Evolutionary conservation across 2,113 vertebrate species (phyloP).

Genomic region (Cottus gobio): DNA sequence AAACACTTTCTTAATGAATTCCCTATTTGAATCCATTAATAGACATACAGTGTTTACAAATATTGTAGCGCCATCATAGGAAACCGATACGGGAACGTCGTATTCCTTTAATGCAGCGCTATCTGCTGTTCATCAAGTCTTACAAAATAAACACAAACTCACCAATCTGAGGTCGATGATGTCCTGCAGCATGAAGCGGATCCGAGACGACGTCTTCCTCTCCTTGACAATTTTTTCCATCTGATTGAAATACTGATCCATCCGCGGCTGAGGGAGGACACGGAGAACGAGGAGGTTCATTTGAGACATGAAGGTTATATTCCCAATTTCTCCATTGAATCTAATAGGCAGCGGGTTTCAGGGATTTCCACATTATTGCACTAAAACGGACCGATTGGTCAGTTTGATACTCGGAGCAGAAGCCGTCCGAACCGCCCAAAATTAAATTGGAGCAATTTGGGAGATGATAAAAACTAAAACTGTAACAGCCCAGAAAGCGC

Average conservation of each 20-base stretch:
- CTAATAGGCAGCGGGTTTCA: slow-evolving; percentile 7
- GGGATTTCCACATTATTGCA: slow-evolving; percentile 31
- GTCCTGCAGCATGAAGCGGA: slow-evolving; percentile 98
- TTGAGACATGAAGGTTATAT: slow-evolving; percentile 9
- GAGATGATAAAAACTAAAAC: slow-evolving; percentile 24
- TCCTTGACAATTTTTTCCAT: slow-evolving; percentile 99
- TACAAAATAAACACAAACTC: slow-evolving; percentile 67
- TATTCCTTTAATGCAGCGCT: too few relatives aligned
- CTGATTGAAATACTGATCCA: slow-evolving; percentile 99
- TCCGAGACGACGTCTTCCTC: slow-evolving; percentile 96
- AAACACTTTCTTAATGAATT: too few relatives aligned
- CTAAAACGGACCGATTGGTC: slow-evolving; percentile 15
- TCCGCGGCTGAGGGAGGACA: slow-evolving; percentile 87
- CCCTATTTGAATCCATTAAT: neutral
- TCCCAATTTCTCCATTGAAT: neutral
- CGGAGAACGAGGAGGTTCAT: slow-evolving; percentile 13
- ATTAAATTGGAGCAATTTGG: slow-evolving; percentile 37
- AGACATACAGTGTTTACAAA: neutral
- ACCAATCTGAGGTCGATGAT: slow-evolving; percentile 96
- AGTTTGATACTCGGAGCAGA: slow-evolving; percentile 22
- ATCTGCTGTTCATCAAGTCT: too few relatives aligned
- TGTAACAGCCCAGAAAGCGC: slow-evolving; percentile 11
- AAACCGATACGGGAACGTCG: neutral
- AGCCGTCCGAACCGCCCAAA: neutral
- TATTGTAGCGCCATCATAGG: neutral